Evolutionary conservation across 2,113 vertebrate species (phyloP).

Genomic region (Chrysochloris asiatica): DNA sequence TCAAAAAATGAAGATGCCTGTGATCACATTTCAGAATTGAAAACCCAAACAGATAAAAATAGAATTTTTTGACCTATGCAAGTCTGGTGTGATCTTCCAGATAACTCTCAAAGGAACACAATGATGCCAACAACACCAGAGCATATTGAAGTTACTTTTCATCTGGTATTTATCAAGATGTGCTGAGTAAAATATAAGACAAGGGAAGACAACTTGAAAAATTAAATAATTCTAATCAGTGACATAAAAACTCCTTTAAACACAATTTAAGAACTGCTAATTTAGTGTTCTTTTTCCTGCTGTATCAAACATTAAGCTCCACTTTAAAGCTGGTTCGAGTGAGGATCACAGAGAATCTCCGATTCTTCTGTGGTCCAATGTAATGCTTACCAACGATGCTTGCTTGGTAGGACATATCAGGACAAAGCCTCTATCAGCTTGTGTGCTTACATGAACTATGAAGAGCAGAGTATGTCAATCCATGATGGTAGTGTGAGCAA

Average conservation of each 20-base stretch:
- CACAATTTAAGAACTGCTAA: not conserved
- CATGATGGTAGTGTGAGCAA: not conserved
- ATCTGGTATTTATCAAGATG: not conserved
- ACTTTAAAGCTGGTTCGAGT: not conserved
- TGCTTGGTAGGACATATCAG: not conserved
- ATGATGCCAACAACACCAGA: rapidly evolving
- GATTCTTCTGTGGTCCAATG: rapidly evolving
- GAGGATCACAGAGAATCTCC: not conserved
- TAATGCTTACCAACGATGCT: not conserved
- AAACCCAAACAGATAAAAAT: not conserved
- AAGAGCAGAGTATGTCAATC: not conserved
- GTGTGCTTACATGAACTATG: not conserved
- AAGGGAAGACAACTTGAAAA: not conserved
- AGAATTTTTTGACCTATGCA: not conserved
- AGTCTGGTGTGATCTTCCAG: not conserved
- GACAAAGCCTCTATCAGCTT: not conserved
- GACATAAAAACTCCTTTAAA: not conserved
- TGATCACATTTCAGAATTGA: not conserved
- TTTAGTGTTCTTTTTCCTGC: not conserved
- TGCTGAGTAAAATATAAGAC: not conserved
- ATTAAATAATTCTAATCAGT: not conserved
- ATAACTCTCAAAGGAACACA: not conserved
- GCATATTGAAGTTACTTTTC: not conserved
- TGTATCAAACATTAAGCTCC: not conserved
- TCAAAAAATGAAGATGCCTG: not conserved